Base-by-base conservation (phyloP, 2,888 invertebrate genomes). In the Pegoplata infirma region DNA sequence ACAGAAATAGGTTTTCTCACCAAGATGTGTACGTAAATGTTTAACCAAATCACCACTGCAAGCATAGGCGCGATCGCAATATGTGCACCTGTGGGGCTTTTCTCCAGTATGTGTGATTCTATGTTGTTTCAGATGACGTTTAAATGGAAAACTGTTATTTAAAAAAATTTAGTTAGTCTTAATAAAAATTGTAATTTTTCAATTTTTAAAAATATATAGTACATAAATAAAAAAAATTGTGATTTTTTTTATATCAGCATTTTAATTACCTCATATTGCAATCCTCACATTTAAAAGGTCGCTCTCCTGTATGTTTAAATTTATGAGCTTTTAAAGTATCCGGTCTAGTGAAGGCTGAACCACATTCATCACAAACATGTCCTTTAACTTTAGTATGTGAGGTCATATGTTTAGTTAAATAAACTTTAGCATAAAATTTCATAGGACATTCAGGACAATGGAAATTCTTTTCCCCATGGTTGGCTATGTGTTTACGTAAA, bases 281-380 rank as follows among this genome's bases (percentile, higher is more conserved):
- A 53, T 82, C 82, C 5, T 84, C 83, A 61, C 84, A 84, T 25
- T 84, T 82, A 51, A 82, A 81, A 1, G 82, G 84, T 28, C 81
- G 80, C n/a, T 93, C 90, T 0, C 93, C 93, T 0, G 92, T 91
- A 82, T 94, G 93, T 25, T 93, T 93, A 19, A 92, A 86, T 83
- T 91, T 90, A 84, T 93, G 93, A 53, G 93, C 91, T 83, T 92
- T 92, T 44, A 93, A 85, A 0, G 91, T 91, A 82, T 90, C 90
- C 3, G 88, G 88, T 75, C 91, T 91, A 0, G 92, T 92, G 82
- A 92, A 91, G 23, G 90, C 81, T 81, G 93, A 92, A 16, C 92
- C 92, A 81, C 93, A 93, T 61, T 91, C 90, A 32, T 91, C 91
- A 80, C 93, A 93, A 80, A 91, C 91, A 86, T 91, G 92, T 0